phyloP scores from a whole-genome alignment of 2,113 vertebrate species.

The Chionodraco myersi region DNA sequence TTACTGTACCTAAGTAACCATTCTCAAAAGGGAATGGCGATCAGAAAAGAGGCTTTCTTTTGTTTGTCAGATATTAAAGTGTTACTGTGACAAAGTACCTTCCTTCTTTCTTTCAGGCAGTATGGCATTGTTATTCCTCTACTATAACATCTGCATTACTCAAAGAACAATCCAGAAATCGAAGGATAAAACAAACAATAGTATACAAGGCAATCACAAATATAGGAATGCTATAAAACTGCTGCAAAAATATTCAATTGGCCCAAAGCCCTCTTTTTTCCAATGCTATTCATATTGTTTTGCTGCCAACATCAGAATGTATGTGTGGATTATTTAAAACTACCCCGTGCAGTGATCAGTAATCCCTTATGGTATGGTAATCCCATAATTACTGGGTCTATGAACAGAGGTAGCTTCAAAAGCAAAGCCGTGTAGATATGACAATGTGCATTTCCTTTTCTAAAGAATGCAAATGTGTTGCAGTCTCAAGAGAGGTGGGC shows the following conservation, averaged over 20 bases:
- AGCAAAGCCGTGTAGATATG: constrained; percentile 26
- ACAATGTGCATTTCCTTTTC: constrained; percentile 15
- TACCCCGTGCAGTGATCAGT: background rate
- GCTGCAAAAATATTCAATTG: background rate
- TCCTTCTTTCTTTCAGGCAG: background rate
- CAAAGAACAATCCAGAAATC: background rate
- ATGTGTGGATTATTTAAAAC: constrained; percentile 16
- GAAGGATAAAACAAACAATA: background rate
- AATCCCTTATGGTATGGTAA: constrained; percentile 58
- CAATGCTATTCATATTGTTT: background rate
- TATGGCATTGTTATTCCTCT: too few species aligned
- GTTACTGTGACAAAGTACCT: background rate
- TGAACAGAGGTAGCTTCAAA: constrained; percentile 33
- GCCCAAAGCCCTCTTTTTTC: background rate
- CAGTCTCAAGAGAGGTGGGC: constrained; percentile 25
- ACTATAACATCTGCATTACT: background rate
- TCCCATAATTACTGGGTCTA: constrained; percentile 61
- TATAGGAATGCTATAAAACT: background rate
- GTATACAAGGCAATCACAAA: background rate
- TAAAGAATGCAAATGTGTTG: background rate
- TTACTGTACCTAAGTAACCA: background rate
- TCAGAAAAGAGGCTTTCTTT: too few species aligned
- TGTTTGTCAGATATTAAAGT: background rate
- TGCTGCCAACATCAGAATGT: background rate
- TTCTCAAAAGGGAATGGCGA: background rate